Evolutionary conservation across 2,888 invertebrate species (phyloP), one percentile per base, ranked within the genome.

Genomic region (Amiota communis): DNA sequence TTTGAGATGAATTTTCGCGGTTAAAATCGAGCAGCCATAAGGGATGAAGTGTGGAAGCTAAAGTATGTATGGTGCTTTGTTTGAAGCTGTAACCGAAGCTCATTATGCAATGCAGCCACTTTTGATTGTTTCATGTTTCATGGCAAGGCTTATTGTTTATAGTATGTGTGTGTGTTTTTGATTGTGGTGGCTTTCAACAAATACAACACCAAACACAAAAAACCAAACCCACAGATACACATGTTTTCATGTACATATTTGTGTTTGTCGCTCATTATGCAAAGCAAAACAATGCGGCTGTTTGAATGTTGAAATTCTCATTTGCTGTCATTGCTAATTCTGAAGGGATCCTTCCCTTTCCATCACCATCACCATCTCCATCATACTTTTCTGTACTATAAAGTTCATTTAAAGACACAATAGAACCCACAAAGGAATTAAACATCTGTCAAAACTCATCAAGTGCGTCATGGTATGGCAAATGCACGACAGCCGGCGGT

Each of bases 41-140:
- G 36, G 36, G 6, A 6, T 36, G 36, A 36, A 6, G 6, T 36
- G 36, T 36, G 36, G 53, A 51, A 23, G 51, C 20, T 23, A 68
- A 68, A 68, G 67, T 68, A 51, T 67, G 65, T 23, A n/a, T n/a
- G n/a, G n/a, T n/a, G n/a, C 63, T 13, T 13, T 46, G 20, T 67
- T 12, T 15, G 17, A 11, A 15, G 15, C 59, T 15, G 59, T 6
- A 10, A 23, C 23, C 46, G 46, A 46, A 65, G 65, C 71, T 84
- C 84, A 83, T 83, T 85, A 84, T 83, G 86, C 86, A 83, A 76
- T 79, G 80, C 76, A 78, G 78, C 77, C 77, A 80, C 76, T 77
- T 77, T 75, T 81, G 86, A 83, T 84, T 83, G 80, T 77, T 76
- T 75, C 3, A 36, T 36, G 36, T 36, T 36, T 2, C 36, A 36